phyloP scores from a whole-genome alignment of 2,797 vertebrate genomes.

The Eospalax fontanierii region DNA sequence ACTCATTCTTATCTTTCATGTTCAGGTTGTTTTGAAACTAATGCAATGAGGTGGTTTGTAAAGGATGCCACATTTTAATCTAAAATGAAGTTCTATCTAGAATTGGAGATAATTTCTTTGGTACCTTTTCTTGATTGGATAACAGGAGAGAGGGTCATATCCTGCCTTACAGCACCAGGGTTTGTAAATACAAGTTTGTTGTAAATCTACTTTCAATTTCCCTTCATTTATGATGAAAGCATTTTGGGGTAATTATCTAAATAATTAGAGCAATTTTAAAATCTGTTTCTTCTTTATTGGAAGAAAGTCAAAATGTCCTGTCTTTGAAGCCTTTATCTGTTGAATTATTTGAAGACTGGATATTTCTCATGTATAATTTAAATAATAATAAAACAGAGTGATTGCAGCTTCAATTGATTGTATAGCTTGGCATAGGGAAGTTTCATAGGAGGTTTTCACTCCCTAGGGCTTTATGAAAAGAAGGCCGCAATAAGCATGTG shows the following conservation, averaged over 20 bases:
- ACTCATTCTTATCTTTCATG: background rate
- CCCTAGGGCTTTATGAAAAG: background rate
- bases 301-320: background rate
- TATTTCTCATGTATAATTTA: background rate
- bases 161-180: background rate
- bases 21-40: background rate
- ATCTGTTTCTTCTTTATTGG: slow-evolving; percentile 5
- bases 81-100: background rate
- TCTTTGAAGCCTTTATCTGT: slow-evolving; percentile 41
- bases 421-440: background rate
- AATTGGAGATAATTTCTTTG: background rate
- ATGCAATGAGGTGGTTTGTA: background rate
- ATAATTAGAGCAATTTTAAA: slow-evolving; percentile 54
- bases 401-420: background rate
- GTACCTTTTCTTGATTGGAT: background rate
- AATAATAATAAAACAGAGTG: background rate
- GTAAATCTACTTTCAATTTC: slow-evolving; percentile 32
- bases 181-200: slow-evolving; percentile 4
- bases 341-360: background rate
- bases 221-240: slow-evolving; percentile 40
- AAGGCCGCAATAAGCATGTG: background rate
- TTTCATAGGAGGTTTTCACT: slow-evolving; percentile 4
- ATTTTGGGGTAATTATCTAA: slow-evolving; percentile 11
- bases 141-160: background rate
- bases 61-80: slow-evolving; percentile 5